These are phyloP conservation scores for Sinocyclocheilus anophthalmus DNA, from an alignment of 2,113 vertebrate genomes.

Conservation along the genomic window DNA sequence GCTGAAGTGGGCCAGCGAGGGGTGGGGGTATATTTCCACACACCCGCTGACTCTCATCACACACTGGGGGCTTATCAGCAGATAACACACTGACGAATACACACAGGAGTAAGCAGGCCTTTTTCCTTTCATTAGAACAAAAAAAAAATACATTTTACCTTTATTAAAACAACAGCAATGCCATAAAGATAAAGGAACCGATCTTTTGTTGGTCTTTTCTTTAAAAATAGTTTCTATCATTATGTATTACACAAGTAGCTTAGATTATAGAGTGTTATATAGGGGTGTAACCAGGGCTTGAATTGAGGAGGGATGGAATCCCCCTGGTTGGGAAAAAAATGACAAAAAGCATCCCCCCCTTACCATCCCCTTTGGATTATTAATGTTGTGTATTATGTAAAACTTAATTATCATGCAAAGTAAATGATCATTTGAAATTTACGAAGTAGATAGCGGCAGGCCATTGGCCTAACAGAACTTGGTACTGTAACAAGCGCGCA, in stretches of 20 bases:
- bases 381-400: too few species aligned
- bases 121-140: background rate
- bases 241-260: background rate
- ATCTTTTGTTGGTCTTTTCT: background rate
- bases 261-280: background rate
- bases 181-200: background rate
- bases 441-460: too few species aligned
- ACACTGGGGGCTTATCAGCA: slow-evolving; percentile 57
- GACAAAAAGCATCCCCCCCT: too few species aligned
- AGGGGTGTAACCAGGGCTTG: too few species aligned
- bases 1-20: background rate
- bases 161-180: background rate
- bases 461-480: too few species aligned
- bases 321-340: too few species aligned
- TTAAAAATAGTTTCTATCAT: background rate
- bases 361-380: too few species aligned
- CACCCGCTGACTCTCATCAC: slow-evolving; percentile 59
- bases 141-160: background rate
- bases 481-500: too few species aligned
- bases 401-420: too few species aligned
- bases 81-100: slow-evolving; percentile 55
- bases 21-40: slow-evolving; percentile 26
- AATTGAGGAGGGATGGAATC: background rate
- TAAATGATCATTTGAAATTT: too few species aligned
- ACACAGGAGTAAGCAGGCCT: background rate